phyloP scores from a whole-genome alignment of 2,797 vertebrate genomes.

The Pseudomugil tenellus region DNA sequence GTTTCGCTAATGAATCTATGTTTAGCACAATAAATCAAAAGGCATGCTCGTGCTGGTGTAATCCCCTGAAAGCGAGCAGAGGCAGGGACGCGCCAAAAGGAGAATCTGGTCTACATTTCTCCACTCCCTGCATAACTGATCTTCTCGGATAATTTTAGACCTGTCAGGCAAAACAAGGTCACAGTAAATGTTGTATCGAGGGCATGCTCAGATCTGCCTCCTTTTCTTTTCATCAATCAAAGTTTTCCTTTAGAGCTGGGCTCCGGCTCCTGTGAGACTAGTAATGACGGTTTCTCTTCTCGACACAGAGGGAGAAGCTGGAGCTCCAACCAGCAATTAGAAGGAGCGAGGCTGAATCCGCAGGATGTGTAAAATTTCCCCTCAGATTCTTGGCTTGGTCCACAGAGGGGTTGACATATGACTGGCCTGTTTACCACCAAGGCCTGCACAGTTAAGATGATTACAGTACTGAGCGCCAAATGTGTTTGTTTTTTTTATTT shows the following conservation, averaged over 20 bases:
- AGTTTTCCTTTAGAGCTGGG: constrained; percentile 74
- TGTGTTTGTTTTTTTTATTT: constrained; percentile 51
- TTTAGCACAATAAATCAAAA: constrained; percentile 81
- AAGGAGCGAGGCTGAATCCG: constrained; percentile 73
- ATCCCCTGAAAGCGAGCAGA: constrained; percentile 74
- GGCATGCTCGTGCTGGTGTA: constrained; percentile 69
- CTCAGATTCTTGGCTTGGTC: constrained; percentile 67
- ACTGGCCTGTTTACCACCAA: constrained; percentile 66
- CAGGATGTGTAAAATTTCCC: constrained; percentile 79
- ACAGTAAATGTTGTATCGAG: constrained; percentile 80
- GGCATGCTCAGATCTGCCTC: constrained; percentile 76
- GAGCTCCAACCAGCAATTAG: constrained; percentile 81
- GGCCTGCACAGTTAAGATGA: constrained; percentile 68
- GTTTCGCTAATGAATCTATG: constrained; percentile 80
- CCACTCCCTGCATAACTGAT: constrained; percentile 77
- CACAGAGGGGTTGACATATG: constrained; percentile 47
- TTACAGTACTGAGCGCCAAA: constrained; percentile 70
- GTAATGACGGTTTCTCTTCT: constrained; percentile 77
- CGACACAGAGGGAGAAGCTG: constrained; percentile 61
- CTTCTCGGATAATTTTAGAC: constrained; percentile 79
- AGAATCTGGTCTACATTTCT: constrained; percentile 80
- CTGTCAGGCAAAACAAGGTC: constrained; percentile 82
- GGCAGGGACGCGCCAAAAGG: constrained; percentile 72
- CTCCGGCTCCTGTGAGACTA: constrained; percentile 68
- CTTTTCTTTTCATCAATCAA: constrained; percentile 80